Evolutionary conservation across 1,140 invertebrate species (phyloP).

Genomic region (Macrosteles quadrilineatus): DNA sequence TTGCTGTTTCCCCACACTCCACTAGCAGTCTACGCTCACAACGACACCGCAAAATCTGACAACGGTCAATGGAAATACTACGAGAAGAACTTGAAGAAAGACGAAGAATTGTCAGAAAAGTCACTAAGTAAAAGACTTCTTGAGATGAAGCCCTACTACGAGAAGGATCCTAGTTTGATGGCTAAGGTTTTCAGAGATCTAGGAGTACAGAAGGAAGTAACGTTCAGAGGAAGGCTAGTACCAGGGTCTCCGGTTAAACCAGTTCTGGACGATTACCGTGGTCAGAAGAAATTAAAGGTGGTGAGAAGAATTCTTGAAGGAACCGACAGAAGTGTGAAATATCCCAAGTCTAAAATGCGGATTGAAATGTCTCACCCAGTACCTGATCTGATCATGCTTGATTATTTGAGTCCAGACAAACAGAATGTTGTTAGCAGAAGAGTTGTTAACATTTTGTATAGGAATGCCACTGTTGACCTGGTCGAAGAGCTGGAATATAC

Average conservation of each 20-base stretch:
- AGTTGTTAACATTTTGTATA: not conserved
- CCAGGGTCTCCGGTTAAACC: not conserved
- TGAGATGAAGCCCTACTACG: constrained; percentile 2
- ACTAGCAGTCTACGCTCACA: not conserved
- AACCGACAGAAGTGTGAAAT: not conserved
- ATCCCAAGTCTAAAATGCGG: not conserved
- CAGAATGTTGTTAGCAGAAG: not conserved
- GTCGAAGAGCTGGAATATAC: constrained; percentile 3
- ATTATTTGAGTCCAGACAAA: not conserved
- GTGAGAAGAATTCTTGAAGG: not conserved
- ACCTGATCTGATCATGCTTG: not conserved
- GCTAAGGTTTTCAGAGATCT: constrained; percentile 4
- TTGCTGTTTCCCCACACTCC: not conserved
- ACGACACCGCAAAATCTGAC: not conserved
- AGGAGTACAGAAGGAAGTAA: not conserved
- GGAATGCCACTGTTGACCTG: not conserved
- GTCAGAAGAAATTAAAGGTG: not conserved
- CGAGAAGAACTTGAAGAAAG: not conserved
- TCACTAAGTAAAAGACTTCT: not conserved
- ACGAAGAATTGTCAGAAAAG: not conserved
- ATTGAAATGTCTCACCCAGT: not conserved
- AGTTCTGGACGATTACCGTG: not conserved
- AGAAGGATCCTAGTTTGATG: constrained; percentile 1
- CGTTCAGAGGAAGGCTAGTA: not conserved
- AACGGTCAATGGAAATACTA: not conserved